These are phyloP conservation scores for Athalia cordata DNA, from an alignment of 2,888 invertebrate species.

Conservation along the genomic window DNA sequence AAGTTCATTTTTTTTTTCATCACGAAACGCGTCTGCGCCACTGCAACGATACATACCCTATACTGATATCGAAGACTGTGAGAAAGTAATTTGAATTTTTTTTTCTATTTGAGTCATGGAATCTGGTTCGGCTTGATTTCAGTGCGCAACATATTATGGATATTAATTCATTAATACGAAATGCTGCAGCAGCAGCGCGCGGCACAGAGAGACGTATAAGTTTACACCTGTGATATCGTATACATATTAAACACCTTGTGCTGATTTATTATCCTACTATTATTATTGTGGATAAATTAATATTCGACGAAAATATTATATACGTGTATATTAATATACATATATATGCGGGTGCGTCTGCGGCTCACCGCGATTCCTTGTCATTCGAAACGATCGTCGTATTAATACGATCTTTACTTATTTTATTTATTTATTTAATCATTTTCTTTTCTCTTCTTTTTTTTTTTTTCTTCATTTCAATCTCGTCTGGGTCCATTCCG, in stretches of 20 bases:
- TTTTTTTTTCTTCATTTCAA: not conserved
- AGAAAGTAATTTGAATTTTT: not conserved
- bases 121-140: no score
- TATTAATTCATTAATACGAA: no score
- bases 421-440: not conserved
- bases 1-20: not conserved
- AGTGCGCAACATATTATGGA: no score
- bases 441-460: not conserved
- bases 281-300: no score
- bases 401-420: no score
- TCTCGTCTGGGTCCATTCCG: slow-evolving; percentile 3
- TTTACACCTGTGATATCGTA: no score
- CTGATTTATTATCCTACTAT: no score
- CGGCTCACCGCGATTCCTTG: slow-evolving; percentile 39
- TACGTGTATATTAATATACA: not conserved
- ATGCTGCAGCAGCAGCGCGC: no score
- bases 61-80: not conserved
- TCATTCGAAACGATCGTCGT: slow-evolving; percentile 25
- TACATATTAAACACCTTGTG: no score
- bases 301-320: not conserved
- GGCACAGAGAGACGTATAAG: no score
- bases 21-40: not conserved
- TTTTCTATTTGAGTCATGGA: not conserved
- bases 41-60: no score
- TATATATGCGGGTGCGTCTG: slow-evolving; percentile 16